Base-by-base conservation (phyloP, 1,140 invertebrate genomes). In the Phocides pigmalion region DNA sequence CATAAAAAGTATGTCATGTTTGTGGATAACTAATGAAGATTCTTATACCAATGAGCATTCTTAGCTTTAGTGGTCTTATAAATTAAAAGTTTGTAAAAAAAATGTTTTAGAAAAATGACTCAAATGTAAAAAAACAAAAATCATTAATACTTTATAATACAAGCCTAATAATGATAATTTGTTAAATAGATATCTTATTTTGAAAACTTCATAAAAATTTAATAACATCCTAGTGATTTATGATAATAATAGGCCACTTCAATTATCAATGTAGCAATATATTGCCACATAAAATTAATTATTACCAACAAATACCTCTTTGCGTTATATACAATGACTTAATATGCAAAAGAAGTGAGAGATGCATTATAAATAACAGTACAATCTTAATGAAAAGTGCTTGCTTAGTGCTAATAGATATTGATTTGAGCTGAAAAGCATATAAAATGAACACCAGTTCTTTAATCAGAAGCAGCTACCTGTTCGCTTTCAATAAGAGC, bases 261-360 rank as follows among this genome's bases (percentile, higher is more conserved):
- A 73, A 77, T 74, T 70, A 74, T 76, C 75, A 69, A 76, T 68
- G 53, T 73, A 77, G 79, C 66, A 73, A 68, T 73, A 77, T 64
- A 76, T 76, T 64, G 74, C 72, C 71, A 81, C 78, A 74, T 74
- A 77, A 79, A 74, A 78, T 71, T 69, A 75, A 74, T 66, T 66
- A 65, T 62, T 63, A 54, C 41, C 47, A 62, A 61, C 62, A 64
- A 16, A 42, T 76, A 80, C 77, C 82, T 78, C 75, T 79, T 76
- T 81, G 81, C 74, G 71, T 85, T 90, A 90, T 90, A 81, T 90
- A 90, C 88, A 89, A 84, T 87, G 82, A 84, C 78, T 88, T 78
- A 76, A 73, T 70, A 82, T 81, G 77, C 70, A 80, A 84, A 84
- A 85, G 80, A 83, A 79, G 82, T 79, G 79, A 79, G 76, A 73